Percentiles rank a stretch among this genome's conserved stretches.
These are phyloP conservation scores for Oxycera nigricornis DNA, from an alignment of 2,888 invertebrate genomes.

Conservation along the genomic window DNA sequence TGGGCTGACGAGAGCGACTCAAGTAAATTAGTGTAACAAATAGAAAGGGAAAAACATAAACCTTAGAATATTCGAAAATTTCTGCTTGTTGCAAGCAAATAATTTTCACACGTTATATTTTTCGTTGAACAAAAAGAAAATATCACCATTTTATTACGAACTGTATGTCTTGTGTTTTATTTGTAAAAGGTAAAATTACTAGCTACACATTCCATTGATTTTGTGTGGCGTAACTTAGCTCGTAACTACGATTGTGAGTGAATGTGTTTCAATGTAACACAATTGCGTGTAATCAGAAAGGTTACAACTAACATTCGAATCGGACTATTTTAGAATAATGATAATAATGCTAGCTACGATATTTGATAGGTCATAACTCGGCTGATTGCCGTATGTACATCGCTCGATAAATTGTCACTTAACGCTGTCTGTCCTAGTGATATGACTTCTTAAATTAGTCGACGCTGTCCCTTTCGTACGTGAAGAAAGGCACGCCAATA, in stretches of 20 bases:
- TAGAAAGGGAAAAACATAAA: background rate
- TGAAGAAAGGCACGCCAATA: constrained; percentile 23
- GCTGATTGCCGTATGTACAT: constrained; percentile 11
- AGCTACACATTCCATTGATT: background rate
- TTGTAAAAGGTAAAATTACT: constrained; percentile 6
- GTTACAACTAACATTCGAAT: background rate
- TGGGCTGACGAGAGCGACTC: background rate
- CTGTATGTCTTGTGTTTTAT: constrained; percentile 8
- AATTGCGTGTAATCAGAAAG: background rate
- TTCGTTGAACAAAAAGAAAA: constrained; percentile 22
- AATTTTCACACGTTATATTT: constrained; percentile 24
- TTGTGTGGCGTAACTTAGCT: background rate
- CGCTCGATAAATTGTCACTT: background rate
- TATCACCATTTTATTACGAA: constrained; percentile 27
- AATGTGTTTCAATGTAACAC: background rate
- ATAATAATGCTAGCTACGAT: background rate
- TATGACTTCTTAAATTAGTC: background rate
- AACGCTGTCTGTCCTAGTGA: background rate
- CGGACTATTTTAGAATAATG: background rate
- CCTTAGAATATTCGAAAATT: background rate
- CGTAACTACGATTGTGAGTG: background rate
- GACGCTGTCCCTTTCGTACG: background rate
- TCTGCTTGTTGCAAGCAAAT: background rate
- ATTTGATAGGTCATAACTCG: background rate
- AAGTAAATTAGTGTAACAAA: background rate